Percentiles rank a stretch among this genome's conserved stretches.
These are phyloP conservation scores for Acleris literana DNA, from an alignment of 2,888 invertebrate species.

Conservation along the genomic window DNA sequence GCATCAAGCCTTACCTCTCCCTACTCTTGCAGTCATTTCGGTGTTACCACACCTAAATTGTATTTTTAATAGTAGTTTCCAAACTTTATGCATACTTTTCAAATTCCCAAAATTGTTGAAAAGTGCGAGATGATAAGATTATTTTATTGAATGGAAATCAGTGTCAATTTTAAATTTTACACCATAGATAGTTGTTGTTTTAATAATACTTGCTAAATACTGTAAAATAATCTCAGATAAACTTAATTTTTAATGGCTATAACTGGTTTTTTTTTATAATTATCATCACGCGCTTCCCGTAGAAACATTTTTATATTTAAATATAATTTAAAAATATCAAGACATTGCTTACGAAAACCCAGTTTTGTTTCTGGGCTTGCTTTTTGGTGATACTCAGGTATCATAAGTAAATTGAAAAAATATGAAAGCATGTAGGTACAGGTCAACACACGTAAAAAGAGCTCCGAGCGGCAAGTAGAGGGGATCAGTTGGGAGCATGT, in stretches of 20 bases:
- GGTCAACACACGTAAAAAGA: no score
- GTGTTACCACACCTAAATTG: conserved; percentile 58
- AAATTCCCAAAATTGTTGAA: conserved; percentile 47
- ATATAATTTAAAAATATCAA: no score
- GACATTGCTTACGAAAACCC: no score
- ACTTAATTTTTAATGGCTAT: no score
- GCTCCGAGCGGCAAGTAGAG: no score
- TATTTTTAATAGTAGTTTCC: conserved; percentile 48
- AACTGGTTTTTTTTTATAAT: background rate
- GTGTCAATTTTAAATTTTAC: conserved; percentile 50
- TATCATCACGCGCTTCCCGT: no score
- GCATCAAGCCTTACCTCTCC: conserved; percentile 56
- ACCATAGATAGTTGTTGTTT: conserved; percentile 35
- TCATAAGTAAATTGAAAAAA: no score
- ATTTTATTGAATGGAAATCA: conserved; percentile 30
- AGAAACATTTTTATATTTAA: no score
- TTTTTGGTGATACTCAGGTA: no score
- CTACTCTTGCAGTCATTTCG: conserved; percentile 54
- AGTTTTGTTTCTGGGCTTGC: no score
- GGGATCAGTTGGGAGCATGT: no score
- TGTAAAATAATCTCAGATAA: background rate
- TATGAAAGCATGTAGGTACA: no score
- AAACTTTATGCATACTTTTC: conserved; percentile 47
- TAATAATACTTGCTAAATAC: conserved; percentile 18
- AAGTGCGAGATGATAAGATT: conserved; percentile 68